Conservation (phyloP, 2,113 vertebrate genomes). For the Clarias batrachus region DNA sequence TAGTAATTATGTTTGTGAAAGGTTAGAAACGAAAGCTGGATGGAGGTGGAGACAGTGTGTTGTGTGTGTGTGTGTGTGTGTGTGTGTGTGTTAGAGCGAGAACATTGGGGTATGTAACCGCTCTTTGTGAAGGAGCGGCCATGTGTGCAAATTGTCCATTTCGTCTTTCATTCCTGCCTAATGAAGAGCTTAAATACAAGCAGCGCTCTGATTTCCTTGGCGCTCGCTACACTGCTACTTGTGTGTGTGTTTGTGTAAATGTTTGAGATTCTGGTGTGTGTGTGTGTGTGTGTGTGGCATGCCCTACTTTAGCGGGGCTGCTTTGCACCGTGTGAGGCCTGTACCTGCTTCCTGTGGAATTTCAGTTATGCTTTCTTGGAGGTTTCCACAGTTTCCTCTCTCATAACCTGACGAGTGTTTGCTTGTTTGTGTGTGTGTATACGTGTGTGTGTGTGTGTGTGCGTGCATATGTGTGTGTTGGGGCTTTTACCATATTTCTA, state of each 20-base stretch:
- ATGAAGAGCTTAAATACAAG: slow-evolving; percentile 23
- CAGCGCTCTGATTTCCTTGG: background rate
- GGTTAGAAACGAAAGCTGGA: background rate
- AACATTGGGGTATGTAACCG: background rate
- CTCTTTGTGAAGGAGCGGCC: background rate
- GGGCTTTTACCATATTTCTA: background rate
- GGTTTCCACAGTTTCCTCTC: background rate
- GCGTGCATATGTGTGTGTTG: background rate
- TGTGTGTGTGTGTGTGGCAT: background rate
- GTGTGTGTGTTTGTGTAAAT: background rate
- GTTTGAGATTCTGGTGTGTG: background rate
- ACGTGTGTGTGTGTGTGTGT: background rate
- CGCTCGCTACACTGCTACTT: background rate
- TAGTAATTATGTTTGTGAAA: background rate
- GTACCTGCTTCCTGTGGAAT: background rate
- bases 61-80: slow-evolving; percentile 6
- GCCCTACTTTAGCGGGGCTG: background rate
- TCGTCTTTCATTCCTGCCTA: slow-evolving; percentile 12
- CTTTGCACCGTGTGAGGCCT: background rate
- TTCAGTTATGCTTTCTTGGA: background rate
- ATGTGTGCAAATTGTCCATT: slow-evolving; percentile 19
- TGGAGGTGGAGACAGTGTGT: no score
- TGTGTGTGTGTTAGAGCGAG: background rate
- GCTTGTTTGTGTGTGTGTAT: background rate
- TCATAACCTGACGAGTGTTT: background rate